Evolutionary conservation across 2,797 vertebrate species (phyloP), one percentile per base, ranked within the genome.

Genomic region (Pseudochromis fuscus): DNA sequence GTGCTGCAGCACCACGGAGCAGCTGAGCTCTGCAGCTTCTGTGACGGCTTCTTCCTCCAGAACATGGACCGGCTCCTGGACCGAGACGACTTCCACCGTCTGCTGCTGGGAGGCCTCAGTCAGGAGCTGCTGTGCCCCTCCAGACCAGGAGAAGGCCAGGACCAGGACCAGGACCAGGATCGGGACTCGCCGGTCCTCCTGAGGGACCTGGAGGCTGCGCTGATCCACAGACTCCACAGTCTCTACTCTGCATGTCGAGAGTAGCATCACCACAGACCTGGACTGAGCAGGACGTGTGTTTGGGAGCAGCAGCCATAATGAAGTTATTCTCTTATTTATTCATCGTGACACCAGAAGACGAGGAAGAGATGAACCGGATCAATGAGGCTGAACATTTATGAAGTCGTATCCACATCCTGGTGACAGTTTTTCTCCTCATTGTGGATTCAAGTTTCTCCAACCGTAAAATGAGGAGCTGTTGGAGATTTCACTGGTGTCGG

Each of bases 1-100:
- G 4, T 83, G 33, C 46, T n/a, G 0, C 86, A 98, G 97, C 94
- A 91, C 11, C 94, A 95, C 75, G 94, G 92, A 0, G 96, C 93
- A 0, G 84, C 88, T 0, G 95, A 97, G 7, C 95, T 99, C 42
- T 88, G 90, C 65, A 87, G 92, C 0, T 98, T 96, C 67, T 97
- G 96, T 1, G 95, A 98, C 58, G 96, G 95, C 40, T 98, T 96
- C 93, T 98, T 99, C 91, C 94, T 99, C 51, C 94, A 96, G 85
- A 95, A 96, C 88, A 95, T 98, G 95, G 90, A 90, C 16, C 84
- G 74, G 7, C 93, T 98, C n/a, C 91, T 98, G 68, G 95, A 96
- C 48, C 91, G 91, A 69, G 95, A 95, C 61, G 92, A 95, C 0
- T 98, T 97, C 91, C 94, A 93, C 73, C 95, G 95, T 77, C 94